Percentiles rank a stretch among this genome's conserved stretches.
Evolutionary conservation across 2,797 vertebrate genomes (phyloP).

Genomic region (Lagorchestes hirsutus): DNA sequence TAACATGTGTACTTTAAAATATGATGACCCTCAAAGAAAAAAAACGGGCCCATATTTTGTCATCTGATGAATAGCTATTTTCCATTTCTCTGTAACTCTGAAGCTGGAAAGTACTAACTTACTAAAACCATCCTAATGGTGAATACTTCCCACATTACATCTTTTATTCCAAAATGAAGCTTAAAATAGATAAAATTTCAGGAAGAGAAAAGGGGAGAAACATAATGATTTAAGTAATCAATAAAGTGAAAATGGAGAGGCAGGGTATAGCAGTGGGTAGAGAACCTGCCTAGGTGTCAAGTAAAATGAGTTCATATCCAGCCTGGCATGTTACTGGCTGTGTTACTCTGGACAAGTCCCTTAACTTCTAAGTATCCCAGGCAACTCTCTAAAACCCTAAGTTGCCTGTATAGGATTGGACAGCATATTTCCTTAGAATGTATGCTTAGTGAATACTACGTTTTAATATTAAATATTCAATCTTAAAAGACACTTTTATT

Average conservation of each 20-base stretch:
- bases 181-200: not conserved
- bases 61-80: not conserved
- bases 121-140: not conserved
- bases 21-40: not conserved
- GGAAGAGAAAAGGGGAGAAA: not conserved
- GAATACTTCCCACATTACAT: not conserved
- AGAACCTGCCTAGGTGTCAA: not conserved
- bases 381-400: not conserved
- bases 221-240: not conserved
- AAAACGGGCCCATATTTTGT: not conserved
- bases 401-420: not conserved
- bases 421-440: not conserved
- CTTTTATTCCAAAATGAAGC: not conserved
- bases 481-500: not conserved
- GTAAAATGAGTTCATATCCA: not conserved
- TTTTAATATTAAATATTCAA: not conserved
- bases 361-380: not conserved
- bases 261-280: not conserved
- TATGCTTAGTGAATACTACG: not conserved
- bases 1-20: not conserved
- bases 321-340: not conserved
- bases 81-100: not conserved
- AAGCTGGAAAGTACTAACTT: not conserved
- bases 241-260: not conserved
- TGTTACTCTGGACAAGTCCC: not conserved